Base-by-base conservation (phyloP, 2,113 vertebrate genomes). In the Eudyptes chrysolophus region DNA sequence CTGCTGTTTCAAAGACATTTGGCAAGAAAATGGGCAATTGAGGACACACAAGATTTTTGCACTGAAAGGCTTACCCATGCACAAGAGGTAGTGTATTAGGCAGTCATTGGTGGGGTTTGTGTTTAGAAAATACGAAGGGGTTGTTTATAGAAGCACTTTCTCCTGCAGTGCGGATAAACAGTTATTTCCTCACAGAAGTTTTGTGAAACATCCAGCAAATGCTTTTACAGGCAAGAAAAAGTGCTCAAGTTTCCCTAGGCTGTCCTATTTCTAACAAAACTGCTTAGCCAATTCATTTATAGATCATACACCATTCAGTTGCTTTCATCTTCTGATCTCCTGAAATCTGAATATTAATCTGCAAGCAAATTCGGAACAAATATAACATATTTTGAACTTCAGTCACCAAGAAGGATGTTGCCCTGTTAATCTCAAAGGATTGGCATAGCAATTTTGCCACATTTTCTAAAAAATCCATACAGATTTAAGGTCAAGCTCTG, bases 401-500 rank as follows among this genome's bases (percentile, higher is more conserved):
- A 61, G 62, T 89, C 71, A 94, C 91, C 82, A 87, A 92, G 95
- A 97, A 79, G 86, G 97, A 98, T 97, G 98, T 90, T 96, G 85
- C 75, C 90, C 90, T 94, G 94, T 96, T 98, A 98, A 98, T 98
- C 98, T 98, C 95, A 87, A 97, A 98, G 97, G 97, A 98, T 97
- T 96, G 93, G 88, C 96, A 96, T 57, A 90, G 80, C 96, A 97
- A 98, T 98, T 98, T 98, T 98, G 97, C 96, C 97, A 97, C 93
- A 96, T 98, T 98, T 98, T 98, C 96, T 96, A 78, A 95, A 96
- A 98, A 98, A 98, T 97, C 97, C 92, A 95, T 96, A 97, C 95
- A 98, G 98, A 98, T 98, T 98, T 98, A 98, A 97, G 97, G 97
- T 98, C 55, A 1, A 84, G 96, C 97, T 98, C 98, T 98, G 98